Evolutionary conservation across 2,888 invertebrate genomes (phyloP), one percentile per base, ranked within the genome.

Genomic region (Dione vanillae): DNA sequence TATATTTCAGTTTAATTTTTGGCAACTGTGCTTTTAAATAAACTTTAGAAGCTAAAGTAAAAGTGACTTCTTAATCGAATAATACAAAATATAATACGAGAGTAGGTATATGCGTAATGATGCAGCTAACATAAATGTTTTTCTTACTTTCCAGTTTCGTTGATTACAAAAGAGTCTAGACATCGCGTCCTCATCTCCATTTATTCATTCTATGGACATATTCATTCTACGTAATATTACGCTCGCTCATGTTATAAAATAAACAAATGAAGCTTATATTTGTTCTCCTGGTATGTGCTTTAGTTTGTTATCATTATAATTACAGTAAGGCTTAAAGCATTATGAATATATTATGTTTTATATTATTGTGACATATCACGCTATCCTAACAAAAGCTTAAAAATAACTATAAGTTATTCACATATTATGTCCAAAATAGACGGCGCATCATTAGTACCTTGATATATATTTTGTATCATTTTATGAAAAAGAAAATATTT

Each of bases 101-200:
- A 35, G 35, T 54, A 16, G 35, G 56, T 56, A 56, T 16, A 16
- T 66, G 65, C 45, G 54, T 66, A 54, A 66, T 66, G 52, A 45
- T 66, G 54, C 45, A 66, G 43, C 54, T 37, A 56, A 66, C 41
- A 54, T 52, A 56, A 45, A 66, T 66, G 52, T 43, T 64, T 45
- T 64, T 51, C 64, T 64, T 64, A 14, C 45, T 45, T 56, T 65
- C 35, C 56, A 54, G 66, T 66, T 66, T 56, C 45, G 54, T 43
- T 66, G 66, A 66, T 66, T 54, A 56, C 54, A 54, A 54, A 65
- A 65, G 16, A 45, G 66, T 66, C 66, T 54, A 56, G 66, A 66
- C 66, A 66, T 54, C 27, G 45, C 54, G 64, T 64, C 64, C 49
- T 64, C 64, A 64, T 64, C 64, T 64, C 49, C 40, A 64, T 64